Evolutionary conservation across 53 echinoderm and acorn worm genomes (phyloP), one percentile per base, ranked within the genome.

Genomic region (Hippasteria phrygiana): DNA sequence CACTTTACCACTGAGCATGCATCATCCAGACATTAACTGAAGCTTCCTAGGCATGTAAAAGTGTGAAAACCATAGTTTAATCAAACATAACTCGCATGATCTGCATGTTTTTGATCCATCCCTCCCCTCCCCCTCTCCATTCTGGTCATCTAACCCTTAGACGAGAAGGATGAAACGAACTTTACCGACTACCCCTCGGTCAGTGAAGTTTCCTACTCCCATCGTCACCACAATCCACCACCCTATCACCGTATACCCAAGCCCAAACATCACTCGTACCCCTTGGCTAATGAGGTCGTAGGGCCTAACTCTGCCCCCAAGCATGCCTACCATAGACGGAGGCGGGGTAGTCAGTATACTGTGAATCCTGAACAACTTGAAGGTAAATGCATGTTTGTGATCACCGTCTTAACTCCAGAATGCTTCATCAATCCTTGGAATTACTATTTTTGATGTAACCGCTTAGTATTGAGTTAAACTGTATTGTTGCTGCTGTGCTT

Each of bases 161-260:
- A 6, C 65, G 83, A 32, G 24, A 37, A 67, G 31, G 46, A 59
- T 62, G 80, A 80, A 39, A 80, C 80, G 22, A 62, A 80, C 39
- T 39, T 62, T 12, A 80, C 83, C 34, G 83, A 83, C 83, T 83
- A 83, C 47, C 48, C 83, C 29, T 83, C 67, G 18, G 66, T 83
- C 16, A 67, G 83, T 66, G 67, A 83, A 32, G 33, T 29, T 32
- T 66, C 83, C 8, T 83, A 66, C 47, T 32, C 62, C 35, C 83
- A 65, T 9, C 40, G 28, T 10, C 65, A 41, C 20, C 77, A n/a
- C n/a, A 80, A 80, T 62, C 80, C 80, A 26, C 62, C 67, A 18
- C 32, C 36, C 65, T 67, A 83, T 45, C 69, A 83, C 31, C 31
- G 40, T 5, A 9, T 27, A 41, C 50, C 37, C 2, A 43, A 64